These are phyloP conservation scores for Caenorhabditis plicata DNA, from an alignment of 2,888 invertebrate species.

Conservation along the genomic window DNA sequence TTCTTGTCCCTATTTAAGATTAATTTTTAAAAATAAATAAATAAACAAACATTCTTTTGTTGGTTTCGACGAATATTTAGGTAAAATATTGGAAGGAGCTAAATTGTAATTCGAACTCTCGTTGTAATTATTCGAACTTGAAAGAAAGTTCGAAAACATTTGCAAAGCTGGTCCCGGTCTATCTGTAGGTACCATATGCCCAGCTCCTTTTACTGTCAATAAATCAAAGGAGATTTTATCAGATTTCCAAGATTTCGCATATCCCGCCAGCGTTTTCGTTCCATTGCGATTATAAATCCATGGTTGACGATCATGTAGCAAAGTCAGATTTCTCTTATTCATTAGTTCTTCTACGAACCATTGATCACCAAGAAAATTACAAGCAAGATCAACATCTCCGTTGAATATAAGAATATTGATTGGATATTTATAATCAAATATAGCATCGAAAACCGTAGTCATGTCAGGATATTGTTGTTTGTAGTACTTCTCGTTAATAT, in stretches of 20 bases:
- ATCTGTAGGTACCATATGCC: slow-evolving; percentile 53
- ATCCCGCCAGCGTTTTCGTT: slow-evolving; percentile 33
- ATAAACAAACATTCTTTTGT: slow-evolving; percentile 33
- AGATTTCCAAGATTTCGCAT: slow-evolving; percentile 34
- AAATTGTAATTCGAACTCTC: slow-evolving; percentile 16
- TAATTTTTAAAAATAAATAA: no score
- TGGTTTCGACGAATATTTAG: slow-evolving; percentile 24
- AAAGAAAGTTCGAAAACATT: slow-evolving; percentile 55
- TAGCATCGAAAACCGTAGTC: slow-evolving; percentile 48
- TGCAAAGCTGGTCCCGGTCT: slow-evolving; percentile 58
- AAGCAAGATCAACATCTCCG: slow-evolving; percentile 58
- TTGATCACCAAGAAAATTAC: slow-evolving; percentile 57
- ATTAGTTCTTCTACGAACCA: slow-evolving; percentile 53
- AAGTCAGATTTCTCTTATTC: slow-evolving; percentile 6
- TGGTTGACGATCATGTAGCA: slow-evolving; percentile 18
- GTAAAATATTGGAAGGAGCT: slow-evolving; percentile 18
- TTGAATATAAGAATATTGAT: slow-evolving; percentile 55
- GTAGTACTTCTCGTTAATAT: slow-evolving; percentile 51
- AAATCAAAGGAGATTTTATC: slow-evolving; percentile 33
- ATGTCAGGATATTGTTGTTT: slow-evolving; percentile 53
- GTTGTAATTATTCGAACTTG: slow-evolving; percentile 33
- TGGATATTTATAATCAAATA: slow-evolving; percentile 36
- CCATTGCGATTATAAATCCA: slow-evolving; percentile 46
- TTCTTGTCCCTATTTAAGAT: slow-evolving; percentile 41
- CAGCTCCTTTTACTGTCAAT: slow-evolving; percentile 50